A percentile compares a stretch with the other conserved stretches of the same genome.
Conservation (phyloP, 1,140 invertebrate genomes). For the Aphis gossypii region DNA sequence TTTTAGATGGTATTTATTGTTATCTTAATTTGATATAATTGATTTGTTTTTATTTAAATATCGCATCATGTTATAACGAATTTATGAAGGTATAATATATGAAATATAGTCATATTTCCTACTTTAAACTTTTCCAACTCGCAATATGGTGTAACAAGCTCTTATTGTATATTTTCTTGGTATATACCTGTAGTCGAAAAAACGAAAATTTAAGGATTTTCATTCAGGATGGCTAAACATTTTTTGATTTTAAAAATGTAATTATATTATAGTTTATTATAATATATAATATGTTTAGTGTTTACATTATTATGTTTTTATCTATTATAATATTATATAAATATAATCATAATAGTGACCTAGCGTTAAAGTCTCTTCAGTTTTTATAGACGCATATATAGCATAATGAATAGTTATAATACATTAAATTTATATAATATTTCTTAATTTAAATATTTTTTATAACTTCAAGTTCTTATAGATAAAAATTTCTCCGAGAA, state of each 20-base stretch:
- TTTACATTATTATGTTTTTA: background rate
- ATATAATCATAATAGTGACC: background rate
- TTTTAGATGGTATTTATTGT: background rate
- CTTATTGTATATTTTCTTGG: background rate
- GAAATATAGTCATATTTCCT: background rate
- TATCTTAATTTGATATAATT: background rate
- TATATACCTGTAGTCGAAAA: background rate
- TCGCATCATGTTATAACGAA: background rate
- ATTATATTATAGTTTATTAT: too few relatives aligned
- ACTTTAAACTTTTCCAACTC: background rate
- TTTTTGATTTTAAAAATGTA: background rate
- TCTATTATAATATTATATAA: background rate
- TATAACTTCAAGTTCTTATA: background rate
- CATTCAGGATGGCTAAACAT: background rate
- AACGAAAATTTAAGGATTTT: background rate
- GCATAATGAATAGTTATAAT: background rate
- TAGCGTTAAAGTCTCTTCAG: conserved; percentile 34
- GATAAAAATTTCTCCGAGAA: background rate
- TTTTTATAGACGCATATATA: background rate
- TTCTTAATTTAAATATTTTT: background rate
- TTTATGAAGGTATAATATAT: background rate
- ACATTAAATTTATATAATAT: too few relatives aligned
- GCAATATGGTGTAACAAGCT: background rate
- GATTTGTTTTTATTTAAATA: background rate
- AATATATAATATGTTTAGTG: background rate